A percentile compares a stretch with the other conserved stretches of the same genome.
Evolutionary conservation across 2,797 vertebrate genomes (phyloP).

Genomic region (Poeciliopsis paucimaculata): DNA sequence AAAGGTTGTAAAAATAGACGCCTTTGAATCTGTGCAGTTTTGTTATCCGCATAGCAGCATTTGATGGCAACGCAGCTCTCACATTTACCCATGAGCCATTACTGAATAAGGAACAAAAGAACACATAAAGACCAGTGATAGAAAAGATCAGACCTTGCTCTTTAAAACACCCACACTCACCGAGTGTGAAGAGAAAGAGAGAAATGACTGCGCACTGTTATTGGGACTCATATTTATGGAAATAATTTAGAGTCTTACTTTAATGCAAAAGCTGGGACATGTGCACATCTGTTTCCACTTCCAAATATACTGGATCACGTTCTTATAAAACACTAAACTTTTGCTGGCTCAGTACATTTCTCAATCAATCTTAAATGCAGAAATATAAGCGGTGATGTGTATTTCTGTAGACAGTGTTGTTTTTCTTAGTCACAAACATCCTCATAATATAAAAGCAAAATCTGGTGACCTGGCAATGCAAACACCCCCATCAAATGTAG

Average conservation of each 20-base stretch:
- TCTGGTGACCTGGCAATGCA: background rate
- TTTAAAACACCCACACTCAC: slow-evolving; percentile 14
- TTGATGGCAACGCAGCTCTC: slow-evolving; percentile 50
- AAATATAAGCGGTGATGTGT: background rate
- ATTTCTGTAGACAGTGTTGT: no score
- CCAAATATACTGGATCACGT: background rate
- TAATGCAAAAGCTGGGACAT: background rate
- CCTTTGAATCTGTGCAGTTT: slow-evolving; percentile 1
- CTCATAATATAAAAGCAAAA: background rate
- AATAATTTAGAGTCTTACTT: background rate
- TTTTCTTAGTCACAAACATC: background rate
- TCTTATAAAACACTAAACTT: background rate
- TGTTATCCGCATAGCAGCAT: slow-evolving; percentile 61
- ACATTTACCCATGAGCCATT: slow-evolving; percentile 25
- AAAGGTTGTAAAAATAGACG: slow-evolving; percentile 16
- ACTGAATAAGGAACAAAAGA: slow-evolving; percentile 14
- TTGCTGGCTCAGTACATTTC: background rate
- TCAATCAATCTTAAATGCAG: background rate
- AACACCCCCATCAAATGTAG: background rate
- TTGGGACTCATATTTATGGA: background rate
- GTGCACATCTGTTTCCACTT: background rate
- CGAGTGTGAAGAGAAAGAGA: slow-evolving; percentile 22
- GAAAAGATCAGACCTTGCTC: slow-evolving; percentile 26
- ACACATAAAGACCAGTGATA: background rate
- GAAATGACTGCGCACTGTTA: slow-evolving; percentile 19